A percentile compares a stretch with the other conserved stretches of the same genome.
Evolutionary conservation across 2,888 invertebrate species (phyloP).

Genomic region (Belgica antarctica): DNA sequence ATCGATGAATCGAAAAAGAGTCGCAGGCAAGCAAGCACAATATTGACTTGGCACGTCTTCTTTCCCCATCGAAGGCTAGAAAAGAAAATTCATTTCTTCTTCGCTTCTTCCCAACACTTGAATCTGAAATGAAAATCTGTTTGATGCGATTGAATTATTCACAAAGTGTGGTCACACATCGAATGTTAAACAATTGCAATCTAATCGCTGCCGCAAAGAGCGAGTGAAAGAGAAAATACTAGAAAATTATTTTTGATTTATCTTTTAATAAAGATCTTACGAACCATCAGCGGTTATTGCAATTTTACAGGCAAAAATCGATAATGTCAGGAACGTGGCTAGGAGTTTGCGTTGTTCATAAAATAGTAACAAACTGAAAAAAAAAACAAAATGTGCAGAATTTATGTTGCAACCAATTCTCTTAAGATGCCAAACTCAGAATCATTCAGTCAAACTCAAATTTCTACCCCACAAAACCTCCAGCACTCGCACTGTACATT

Average conservation of each 20-base stretch:
- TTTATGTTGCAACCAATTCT: no score
- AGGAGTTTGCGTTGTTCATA: no score
- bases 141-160: constrained; percentile 39
- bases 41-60: neutral
- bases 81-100: constrained; percentile 30
- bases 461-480: no score
- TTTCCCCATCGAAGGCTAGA: neutral
- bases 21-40: neutral
- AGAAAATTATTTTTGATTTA: constrained; percentile 11
- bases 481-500: no score
- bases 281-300: neutral
- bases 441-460: no score
- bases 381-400: no score
- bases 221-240: neutral
- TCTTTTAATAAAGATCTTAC: constrained; percentile 15
- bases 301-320: no score
- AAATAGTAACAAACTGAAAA: no score
- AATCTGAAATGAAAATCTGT: neutral
- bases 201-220: neutral
- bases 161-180: no score
- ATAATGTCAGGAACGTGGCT: no score
- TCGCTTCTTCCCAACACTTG: no score
- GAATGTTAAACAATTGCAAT: neutral
- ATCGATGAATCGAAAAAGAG: constrained; percentile 33
- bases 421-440: no score